Evolutionary conservation across 2,888 invertebrate species (phyloP).

Genomic region (Cephus pygmeus): DNA sequence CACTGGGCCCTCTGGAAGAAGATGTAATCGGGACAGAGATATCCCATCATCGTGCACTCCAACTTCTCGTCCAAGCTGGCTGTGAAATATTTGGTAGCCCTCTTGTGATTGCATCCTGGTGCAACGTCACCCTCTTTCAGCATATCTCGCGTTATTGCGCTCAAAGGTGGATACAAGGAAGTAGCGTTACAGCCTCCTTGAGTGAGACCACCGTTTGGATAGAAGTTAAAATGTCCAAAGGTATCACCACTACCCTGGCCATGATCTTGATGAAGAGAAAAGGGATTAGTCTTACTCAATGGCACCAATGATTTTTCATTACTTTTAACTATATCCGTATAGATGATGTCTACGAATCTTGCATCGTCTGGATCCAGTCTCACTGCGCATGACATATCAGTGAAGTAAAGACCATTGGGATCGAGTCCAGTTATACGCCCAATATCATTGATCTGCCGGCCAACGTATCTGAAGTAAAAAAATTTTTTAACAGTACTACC

Average conservation of each 20-base stretch:
- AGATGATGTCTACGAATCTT: conserved; percentile 71
- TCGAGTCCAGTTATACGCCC: conserved; percentile 68
- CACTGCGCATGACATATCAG: conserved; percentile 67
- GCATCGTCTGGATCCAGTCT: conserved; percentile 70
- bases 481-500: background rate
- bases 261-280: conserved; percentile 29
- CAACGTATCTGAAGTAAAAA: conserved; percentile 58
- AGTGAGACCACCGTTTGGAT: conserved; percentile 58
- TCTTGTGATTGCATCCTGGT: conserved; percentile 65
- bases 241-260: conserved; percentile 59
- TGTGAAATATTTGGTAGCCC: conserved; percentile 63
- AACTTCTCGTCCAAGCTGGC: conserved; percentile 52
- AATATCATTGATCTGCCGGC: conserved; percentile 53
- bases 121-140: conserved; percentile 57
- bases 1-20: conserved; percentile 48
- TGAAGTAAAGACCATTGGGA: conserved; percentile 72
- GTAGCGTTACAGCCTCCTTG: conserved; percentile 63
- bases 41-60: conserved; percentile 62
- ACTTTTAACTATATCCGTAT: conserved; percentile 66
- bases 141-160: conserved; percentile 46
- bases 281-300: background rate
- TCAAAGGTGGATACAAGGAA: conserved; percentile 41
- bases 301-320: conserved; percentile 32
- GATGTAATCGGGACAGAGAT: conserved; percentile 53
- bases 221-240: conserved; percentile 64